These are phyloP conservation scores for Rhodophaea formosa DNA, from an alignment of 2,888 invertebrate species.

Conservation along the genomic window DNA sequence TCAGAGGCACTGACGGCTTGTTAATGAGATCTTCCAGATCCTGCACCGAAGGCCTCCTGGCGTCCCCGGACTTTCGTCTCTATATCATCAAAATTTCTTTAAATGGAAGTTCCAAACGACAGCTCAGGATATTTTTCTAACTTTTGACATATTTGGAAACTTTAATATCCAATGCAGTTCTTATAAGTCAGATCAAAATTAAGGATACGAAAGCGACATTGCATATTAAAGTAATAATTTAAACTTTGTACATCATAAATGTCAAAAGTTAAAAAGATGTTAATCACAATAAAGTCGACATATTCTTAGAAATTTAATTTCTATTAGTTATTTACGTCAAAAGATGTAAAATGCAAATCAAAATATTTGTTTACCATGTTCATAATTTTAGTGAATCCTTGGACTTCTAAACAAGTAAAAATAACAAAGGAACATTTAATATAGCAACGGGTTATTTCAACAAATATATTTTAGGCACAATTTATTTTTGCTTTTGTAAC, in stretches of 20 bases:
- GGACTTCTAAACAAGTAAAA: no score
- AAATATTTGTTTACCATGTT: neutral
- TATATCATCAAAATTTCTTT: slow-evolving; percentile 50
- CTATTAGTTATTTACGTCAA: slow-evolving; percentile 3
- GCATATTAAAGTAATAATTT: no score
- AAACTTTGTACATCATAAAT: no score
- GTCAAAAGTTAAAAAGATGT: slow-evolving; percentile 28
- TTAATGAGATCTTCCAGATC: slow-evolving; percentile 95
- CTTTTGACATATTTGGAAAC: no score
- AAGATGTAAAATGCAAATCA: slow-evolving; percentile 1
- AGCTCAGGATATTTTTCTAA: no score
- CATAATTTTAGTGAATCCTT: neutral
- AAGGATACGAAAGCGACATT: no score
- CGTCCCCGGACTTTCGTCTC: slow-evolving; percentile 94
- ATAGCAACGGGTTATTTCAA: no score
- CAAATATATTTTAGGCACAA: no score
- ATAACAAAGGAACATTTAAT: no score
- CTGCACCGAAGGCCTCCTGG: slow-evolving; percentile 93
- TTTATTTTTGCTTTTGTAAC: no score
- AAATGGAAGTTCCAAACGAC: slow-evolving; percentile 18
- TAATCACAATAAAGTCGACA: slow-evolving; percentile 54
- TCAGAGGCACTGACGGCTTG: slow-evolving; percentile 94
- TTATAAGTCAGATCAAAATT: no score
- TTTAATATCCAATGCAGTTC: no score
- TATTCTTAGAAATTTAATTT: slow-evolving; percentile 5